These are phyloP conservation scores for Andrena flavipes DNA, from an alignment of 2,888 invertebrate genomes.

Conservation along the genomic window DNA sequence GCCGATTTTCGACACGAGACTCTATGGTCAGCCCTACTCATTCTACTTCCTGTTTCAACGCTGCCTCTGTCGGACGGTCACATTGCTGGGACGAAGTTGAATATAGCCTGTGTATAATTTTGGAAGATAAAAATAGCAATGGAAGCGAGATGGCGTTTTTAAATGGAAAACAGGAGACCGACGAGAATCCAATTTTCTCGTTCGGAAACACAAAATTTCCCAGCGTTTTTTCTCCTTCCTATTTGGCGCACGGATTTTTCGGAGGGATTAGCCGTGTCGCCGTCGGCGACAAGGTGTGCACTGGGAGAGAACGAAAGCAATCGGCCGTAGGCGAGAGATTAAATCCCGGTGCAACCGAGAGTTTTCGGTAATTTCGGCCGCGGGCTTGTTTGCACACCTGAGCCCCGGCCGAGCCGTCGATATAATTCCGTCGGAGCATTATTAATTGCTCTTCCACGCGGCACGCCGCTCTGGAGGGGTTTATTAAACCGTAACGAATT, in stretches of 20 bases:
- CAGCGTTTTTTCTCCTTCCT: background rate
- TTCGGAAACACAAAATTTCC: background rate
- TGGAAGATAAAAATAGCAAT: too few species aligned
- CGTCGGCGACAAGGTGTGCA: slow-evolving; percentile 53
- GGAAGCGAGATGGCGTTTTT: too few species aligned
- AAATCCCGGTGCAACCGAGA: slow-evolving; percentile 78
- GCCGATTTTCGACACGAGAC: background rate
- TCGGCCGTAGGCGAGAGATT: slow-evolving; percentile 79
- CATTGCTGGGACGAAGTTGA: too few species aligned
- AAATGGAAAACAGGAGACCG: too few species aligned
- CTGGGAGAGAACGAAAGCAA: slow-evolving; percentile 71
- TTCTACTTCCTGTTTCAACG: background rate
- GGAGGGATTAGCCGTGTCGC: slow-evolving; percentile 46
- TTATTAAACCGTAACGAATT: slow-evolving; percentile 48
- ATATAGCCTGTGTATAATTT: too few species aligned
- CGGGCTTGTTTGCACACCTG: slow-evolving; percentile 84
- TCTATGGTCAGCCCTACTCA: background rate
- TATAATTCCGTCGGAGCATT: slow-evolving; percentile 69
- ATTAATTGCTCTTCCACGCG: slow-evolving; percentile 63
- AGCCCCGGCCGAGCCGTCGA: slow-evolving; percentile 63
- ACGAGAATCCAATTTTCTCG: background rate
- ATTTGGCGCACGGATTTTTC: slow-evolving; percentile 7
- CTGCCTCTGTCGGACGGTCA: too few species aligned
- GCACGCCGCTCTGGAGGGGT: background rate
- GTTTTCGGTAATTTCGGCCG: slow-evolving; percentile 80